Evolutionary conservation across 2,888 invertebrate genomes (phyloP), one percentile per base, ranked within the genome.

Genomic region (Epinotia ramella): DNA sequence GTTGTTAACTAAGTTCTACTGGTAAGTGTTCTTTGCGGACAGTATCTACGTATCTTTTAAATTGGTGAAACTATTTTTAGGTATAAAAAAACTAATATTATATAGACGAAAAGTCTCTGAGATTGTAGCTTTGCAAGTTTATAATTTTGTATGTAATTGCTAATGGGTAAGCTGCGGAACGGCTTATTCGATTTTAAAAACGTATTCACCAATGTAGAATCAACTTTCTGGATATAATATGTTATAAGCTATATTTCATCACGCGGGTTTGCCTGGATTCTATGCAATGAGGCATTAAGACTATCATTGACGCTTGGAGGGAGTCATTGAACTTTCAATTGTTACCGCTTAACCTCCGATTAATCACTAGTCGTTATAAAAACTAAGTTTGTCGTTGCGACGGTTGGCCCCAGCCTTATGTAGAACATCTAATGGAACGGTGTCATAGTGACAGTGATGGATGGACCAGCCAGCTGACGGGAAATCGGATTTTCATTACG

Each of bases 381-480:
- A 75, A 68, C 40, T 53, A 75, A 63, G 24, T 53, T 24, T 60
- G 49, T 57, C 65, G 40, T 24, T 33, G 46, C 65, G 59, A 65
- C 60, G 49, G 44, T 65, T 49, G 49, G 74, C 64, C 40, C 57
- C 33, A 40, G 65, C 46, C 46, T 64, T 60, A 59, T 59, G 59
- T 49, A n/a, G 70, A 65, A 59, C 70, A 70, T 40, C 13, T 75
- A 75, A 75, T 70, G 70, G 65, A 73, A 24, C 24, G 57, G 40
- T 75, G 65, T 70, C 59, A 70, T 70, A 59, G 74, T 12, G 74
- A 75, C 74, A 70, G 70, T 70, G 74, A 75, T 65, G 33, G 60
- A 75, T 75, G 65, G n/a, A n/a, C 67, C 62, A 57, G 53, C 64
- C 57, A 64, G 24, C 59, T 60, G 74, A 18, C 49, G 49, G 70